Conservation (phyloP, 2,113 vertebrate genomes). For the Gymnocephalus cernua region DNA sequence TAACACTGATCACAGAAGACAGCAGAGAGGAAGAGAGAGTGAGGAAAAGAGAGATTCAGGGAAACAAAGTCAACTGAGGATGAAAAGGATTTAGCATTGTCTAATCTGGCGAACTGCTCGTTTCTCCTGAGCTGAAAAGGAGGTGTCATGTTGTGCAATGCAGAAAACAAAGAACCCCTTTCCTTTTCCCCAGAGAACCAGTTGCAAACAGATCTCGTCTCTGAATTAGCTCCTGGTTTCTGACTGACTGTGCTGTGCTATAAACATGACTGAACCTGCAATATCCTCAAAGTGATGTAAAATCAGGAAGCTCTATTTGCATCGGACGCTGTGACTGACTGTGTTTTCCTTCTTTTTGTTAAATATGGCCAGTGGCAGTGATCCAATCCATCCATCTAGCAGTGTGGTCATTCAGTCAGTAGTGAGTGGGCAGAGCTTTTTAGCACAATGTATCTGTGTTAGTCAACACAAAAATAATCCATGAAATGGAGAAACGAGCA, state of each 20-base stretch:
- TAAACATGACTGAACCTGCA: neutral
- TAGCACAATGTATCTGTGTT: neutral
- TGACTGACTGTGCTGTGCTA: neutral
- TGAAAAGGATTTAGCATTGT: constrained; percentile 30
- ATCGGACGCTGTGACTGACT: neutral
- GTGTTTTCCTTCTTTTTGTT: neutral
- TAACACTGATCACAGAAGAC: constrained; percentile 62
- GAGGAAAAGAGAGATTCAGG: constrained; percentile 35
- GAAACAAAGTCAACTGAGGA: constrained; percentile 47
- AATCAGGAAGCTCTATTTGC: constrained; percentile 6
- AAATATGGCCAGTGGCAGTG: neutral
- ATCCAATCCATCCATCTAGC: constrained; percentile 17
- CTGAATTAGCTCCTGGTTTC: constrained; percentile 7
- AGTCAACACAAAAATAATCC: neutral
- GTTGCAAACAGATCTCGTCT: neutral
- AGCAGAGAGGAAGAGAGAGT: constrained; percentile 54
- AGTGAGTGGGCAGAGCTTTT: constrained; percentile 16
- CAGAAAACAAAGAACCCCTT: neutral
- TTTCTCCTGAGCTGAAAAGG: neutral
- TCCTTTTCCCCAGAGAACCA: neutral
- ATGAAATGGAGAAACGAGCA: neutral
- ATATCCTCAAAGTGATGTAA: constrained; percentile 1
- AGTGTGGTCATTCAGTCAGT: neutral
- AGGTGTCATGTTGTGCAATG: neutral
- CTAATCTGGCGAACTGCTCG: constrained; percentile 14